Evolutionary conservation across 2,113 vertebrate genomes (phyloP).

Genomic region (Arenaria interpres): DNA sequence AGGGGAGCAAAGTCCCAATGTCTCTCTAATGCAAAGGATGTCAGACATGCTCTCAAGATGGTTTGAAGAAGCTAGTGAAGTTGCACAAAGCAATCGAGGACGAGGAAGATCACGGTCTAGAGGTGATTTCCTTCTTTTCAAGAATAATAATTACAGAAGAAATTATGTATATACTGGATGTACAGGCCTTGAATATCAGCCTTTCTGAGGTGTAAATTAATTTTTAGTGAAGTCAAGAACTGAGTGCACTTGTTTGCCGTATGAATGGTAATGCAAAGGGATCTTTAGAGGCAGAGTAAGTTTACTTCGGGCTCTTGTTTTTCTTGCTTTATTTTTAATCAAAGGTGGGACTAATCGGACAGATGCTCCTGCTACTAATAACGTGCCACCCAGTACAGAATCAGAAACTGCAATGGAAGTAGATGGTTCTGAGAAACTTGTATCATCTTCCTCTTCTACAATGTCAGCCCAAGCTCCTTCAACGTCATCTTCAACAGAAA

Average conservation of each 20-base stretch:
- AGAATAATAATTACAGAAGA: neutral
- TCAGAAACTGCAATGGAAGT: conserved; percentile 78
- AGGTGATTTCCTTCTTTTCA: conserved; percentile 75
- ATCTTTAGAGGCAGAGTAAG: neutral
- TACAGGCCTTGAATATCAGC: neutral
- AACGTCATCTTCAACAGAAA: conserved; percentile 79
- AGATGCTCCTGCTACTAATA: conserved; percentile 67
- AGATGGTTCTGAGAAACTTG: conserved; percentile 75
- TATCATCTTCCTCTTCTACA: conserved; percentile 77
- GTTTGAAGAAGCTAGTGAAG: conserved; percentile 98
- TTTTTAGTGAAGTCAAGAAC: neutral
- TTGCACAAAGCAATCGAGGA: conserved; percentile 89
- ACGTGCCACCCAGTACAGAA: conserved; percentile 58
- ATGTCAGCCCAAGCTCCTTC: conserved; percentile 80
- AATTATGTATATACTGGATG: neutral
- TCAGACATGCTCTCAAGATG: conserved; percentile 98
- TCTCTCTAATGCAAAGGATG: conserved; percentile 99
- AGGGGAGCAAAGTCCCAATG: conserved; percentile 96
- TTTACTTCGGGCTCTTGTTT: conserved; percentile 32
- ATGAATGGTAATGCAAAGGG: neutral
- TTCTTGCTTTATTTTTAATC: conserved; percentile 10
- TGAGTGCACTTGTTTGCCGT: neutral
- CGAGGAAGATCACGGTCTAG: conserved; percentile 85
- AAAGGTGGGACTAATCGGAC: conserved; percentile 77
- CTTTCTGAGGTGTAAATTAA: neutral